A percentile compares a stretch with the other conserved stretches of the same genome.
Conservation (phyloP, 2,888 invertebrate genomes). For the Tachina lurida region DNA sequence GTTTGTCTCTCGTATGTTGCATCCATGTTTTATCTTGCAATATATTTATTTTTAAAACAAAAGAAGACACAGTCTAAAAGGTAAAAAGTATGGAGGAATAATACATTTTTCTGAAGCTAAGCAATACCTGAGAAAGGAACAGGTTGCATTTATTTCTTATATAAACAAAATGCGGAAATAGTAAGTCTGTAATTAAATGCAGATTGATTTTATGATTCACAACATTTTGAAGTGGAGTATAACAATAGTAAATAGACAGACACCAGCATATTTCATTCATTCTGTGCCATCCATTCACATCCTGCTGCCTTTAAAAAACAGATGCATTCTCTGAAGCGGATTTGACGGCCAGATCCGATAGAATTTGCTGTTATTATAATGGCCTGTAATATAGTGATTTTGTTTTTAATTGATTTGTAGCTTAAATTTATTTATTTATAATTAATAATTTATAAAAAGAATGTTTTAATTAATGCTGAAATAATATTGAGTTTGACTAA, state of each 20-base stretch:
- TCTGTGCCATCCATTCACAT: not conserved
- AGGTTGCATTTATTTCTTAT: slow-evolving; percentile 11
- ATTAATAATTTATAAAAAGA: slow-evolving; percentile 8
- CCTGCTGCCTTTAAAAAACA: not conserved
- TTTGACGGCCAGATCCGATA: not conserved
- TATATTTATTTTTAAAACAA: slow-evolving; percentile 25
- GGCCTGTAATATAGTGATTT: slow-evolving; percentile 54
- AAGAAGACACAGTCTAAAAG: not conserved
- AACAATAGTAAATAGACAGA: slow-evolving; percentile 18
- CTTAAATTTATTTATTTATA: slow-evolving; percentile 47
- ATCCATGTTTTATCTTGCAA: not conserved
- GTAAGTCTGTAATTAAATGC: slow-evolving; percentile 69
- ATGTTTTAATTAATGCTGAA: not conserved
- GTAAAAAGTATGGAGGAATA: not conserved
- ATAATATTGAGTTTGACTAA: too few relatives aligned
- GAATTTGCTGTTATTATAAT: slow-evolving; percentile 29
- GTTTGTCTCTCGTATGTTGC: slow-evolving; percentile 16
- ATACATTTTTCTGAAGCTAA: not conserved
- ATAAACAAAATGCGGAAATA: slow-evolving; percentile 68
- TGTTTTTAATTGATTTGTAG: slow-evolving; percentile 47
- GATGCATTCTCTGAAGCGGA: not conserved
- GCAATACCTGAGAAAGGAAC: slow-evolving; percentile 3
- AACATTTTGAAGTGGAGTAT: slow-evolving; percentile 45
- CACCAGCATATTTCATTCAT: slow-evolving; percentile 29
- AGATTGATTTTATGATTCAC: slow-evolving; percentile 61